Evolutionary conservation across 1,140 invertebrate genomes (phyloP), one percentile per base, ranked within the genome.

Genomic region (Drosophila asahinai): DNA sequence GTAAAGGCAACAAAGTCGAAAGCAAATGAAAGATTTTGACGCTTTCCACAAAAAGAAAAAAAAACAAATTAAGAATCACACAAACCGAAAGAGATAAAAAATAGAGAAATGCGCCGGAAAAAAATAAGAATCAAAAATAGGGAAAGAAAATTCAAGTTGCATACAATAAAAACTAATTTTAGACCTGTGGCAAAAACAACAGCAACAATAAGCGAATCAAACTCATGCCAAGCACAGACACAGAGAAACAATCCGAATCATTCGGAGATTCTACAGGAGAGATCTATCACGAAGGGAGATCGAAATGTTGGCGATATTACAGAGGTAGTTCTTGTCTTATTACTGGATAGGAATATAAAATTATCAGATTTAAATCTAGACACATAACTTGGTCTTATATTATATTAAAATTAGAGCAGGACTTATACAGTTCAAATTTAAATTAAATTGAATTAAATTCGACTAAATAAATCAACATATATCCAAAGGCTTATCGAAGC

Each of bases 121-220:
- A 58, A 72, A 72, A 58, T 33, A 59, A 68, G 47, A 68, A 51
- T 70, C 74, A 40, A 73, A 73, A 73, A 73, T 52, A 73, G 47
- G 54, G 25, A 63, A 43, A 54, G 73, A 67, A 72, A 83, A 73
- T 73, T 73, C 57, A 86, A 80, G 77, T 76, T 89, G 84, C 83
- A 87, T 78, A 89, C 73, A 89, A 89, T 87, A 81, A 87, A 87
- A 87, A 89, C 84, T 89, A 83, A 87, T 89, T 87, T 87, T 87
- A 87, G 81, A 83, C 67, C 64, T 59, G 55, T 77, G 70, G 68
- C 70, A 75, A 71, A 78, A 58, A n/a, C 73, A 81, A 70, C 61
- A 79, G 57, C 14, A 78, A 42, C 59, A 36, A 48, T 15, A 70
- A 33, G 19, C 40, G 40, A 77, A 86, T 64, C 47, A 47, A 62